phyloP scores from a whole-genome alignment of 2,888 invertebrate genomes.

The Scelioninae gen. 1 region DNA sequence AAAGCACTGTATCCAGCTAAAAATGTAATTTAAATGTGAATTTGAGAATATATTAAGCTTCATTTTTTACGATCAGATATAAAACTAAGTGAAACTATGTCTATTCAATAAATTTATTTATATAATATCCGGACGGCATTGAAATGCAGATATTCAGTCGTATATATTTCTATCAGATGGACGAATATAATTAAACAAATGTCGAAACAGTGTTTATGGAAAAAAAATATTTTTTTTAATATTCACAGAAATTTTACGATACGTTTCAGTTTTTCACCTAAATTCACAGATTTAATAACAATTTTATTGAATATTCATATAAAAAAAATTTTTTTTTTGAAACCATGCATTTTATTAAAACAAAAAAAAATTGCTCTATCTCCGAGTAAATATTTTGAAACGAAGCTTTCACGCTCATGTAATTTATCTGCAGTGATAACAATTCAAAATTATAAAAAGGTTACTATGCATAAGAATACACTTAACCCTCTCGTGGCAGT shows the following conservation, averaged over 20 bases:
- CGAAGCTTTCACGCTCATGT: neutral
- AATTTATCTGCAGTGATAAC: constrained; percentile 11
- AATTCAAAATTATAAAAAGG: constrained; percentile 34
- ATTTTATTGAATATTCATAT: constrained; percentile 16
- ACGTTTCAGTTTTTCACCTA: constrained; percentile 9
- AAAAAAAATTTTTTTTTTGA: constrained; percentile 15
- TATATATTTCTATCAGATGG: neutral
- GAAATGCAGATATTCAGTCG: neutral
- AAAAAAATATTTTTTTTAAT: constrained; percentile 11
- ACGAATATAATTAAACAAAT: constrained; percentile 23
- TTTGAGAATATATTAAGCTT: neutral
- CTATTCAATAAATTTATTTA: neutral
- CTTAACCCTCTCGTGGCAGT: constrained; percentile 16
- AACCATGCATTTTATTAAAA: constrained; percentile 1
- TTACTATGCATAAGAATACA: constrained; percentile 23
- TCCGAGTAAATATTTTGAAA: constrained; percentile 1
- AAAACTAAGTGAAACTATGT: no score
- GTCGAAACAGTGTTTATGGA: neutral
- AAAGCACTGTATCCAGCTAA: neutral
- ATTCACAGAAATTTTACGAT: constrained; percentile 14
- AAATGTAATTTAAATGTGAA: constrained; percentile 1
- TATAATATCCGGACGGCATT: neutral
- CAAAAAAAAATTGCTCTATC: neutral
- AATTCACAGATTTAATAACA: constrained; percentile 21
- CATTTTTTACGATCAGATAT: neutral